Evolutionary conservation across 2,888 invertebrate genomes (phyloP).

Genomic region (Epsilonema sp.): DNA sequence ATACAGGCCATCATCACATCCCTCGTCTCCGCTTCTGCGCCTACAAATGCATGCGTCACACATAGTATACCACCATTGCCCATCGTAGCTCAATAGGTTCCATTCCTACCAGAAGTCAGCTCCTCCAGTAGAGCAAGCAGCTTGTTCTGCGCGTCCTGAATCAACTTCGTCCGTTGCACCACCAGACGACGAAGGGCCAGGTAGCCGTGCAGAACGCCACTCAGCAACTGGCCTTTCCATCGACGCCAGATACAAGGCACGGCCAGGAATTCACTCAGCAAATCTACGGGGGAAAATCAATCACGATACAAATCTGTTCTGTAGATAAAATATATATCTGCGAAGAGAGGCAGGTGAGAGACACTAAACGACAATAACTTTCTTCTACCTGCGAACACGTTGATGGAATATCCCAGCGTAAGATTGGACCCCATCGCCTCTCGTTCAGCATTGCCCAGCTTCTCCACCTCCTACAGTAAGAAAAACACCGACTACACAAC

Average conservation of each 20-base stretch:
- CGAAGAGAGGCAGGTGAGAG: no score
- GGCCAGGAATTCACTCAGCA: conserved; percentile 38
- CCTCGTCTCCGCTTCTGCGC: conserved; percentile 81
- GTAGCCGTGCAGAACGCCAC: conserved; percentile 77
- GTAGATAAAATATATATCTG: not conserved
- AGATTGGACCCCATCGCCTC: conserved; percentile 78
- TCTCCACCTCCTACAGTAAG: conserved; percentile 7
- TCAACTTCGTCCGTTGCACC: conserved; percentile 75
- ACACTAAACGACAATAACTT: no score
- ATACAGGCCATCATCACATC: conserved; percentile 94
- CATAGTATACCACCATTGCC: no score
- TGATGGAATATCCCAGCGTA: conserved; percentile 75
- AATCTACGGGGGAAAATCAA: not conserved
- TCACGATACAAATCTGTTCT: not conserved
- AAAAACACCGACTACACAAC: no score
- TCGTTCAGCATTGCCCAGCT: conserved; percentile 67
- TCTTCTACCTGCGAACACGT: conserved; percentile 63
- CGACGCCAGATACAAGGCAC: conserved; percentile 65
- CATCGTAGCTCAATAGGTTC: not conserved
- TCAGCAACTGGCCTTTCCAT: conserved; percentile 69
- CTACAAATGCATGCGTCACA: no score
- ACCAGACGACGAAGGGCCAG: conserved; percentile 68
- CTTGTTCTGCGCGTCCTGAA: conserved; percentile 89
- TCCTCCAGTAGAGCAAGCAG: conserved; percentile 74
- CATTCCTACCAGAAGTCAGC: conserved; percentile 59